A percentile compares a stretch with the other conserved stretches of the same genome.
Evolutionary conservation across 2,888 invertebrate genomes (phyloP).

Genomic region (Theretra japonica): DNA sequence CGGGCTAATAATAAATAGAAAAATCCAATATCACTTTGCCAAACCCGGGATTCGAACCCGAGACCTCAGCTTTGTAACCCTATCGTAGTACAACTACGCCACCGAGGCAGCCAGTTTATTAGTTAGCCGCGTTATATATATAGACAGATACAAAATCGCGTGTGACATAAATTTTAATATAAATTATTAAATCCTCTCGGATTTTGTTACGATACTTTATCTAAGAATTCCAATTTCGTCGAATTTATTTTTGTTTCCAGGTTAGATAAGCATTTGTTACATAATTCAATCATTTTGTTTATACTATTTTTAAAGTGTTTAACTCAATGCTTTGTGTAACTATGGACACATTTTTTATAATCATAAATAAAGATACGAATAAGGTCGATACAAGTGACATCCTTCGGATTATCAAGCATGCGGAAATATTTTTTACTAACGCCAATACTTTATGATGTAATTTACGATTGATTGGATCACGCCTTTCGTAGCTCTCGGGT

Average conservation of each 20-base stretch:
- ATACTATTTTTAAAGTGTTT: background rate
- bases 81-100: no score
- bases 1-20: no score
- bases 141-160: no score
- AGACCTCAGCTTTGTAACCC: no score
- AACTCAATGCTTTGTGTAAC: background rate
- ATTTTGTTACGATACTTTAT: constrained; percentile 13
- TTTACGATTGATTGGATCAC: constrained; percentile 12
- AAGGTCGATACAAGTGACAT: constrained; percentile 3
- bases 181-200: background rate
- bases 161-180: background rate
- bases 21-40: no score
- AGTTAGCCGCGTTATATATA: no score
- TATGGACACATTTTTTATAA: constrained; percentile 2
- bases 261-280: constrained; percentile 14
- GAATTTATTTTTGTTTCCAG: background rate
- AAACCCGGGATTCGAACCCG: no score
- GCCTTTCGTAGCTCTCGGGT: constrained; percentile 52
- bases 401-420: background rate
- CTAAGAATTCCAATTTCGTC: background rate
- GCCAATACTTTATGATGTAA: constrained; percentile 20
- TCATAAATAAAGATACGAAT: background rate
- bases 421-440: constrained; percentile 24
- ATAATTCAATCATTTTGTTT: constrained; percentile 7
- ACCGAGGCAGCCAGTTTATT: no score